Evolutionary conservation across 2,113 vertebrate genomes (phyloP).

Genomic region (Campylomormyrus numenius): DNA sequence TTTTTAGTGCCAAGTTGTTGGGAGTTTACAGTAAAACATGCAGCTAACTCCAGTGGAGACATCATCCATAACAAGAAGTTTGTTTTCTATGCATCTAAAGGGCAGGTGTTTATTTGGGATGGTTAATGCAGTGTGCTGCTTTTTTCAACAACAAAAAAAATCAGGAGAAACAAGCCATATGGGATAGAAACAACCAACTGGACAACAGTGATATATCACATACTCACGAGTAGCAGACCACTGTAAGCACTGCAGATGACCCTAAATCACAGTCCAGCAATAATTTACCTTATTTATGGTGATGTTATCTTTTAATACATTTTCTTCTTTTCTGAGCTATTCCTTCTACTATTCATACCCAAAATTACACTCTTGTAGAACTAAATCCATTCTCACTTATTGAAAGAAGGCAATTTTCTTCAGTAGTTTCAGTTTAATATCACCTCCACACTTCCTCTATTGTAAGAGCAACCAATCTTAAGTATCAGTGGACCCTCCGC

Average conservation of each 20-base stretch:
- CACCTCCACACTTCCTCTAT: neutral
- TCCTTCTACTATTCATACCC: neutral
- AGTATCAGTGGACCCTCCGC: neutral
- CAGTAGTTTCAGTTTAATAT: neutral
- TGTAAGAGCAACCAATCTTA: neutral
- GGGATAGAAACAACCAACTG: neutral
- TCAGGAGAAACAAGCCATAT: neutral
- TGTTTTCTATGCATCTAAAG: neutral
- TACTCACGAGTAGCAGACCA: neutral
- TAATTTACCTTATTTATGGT: neutral
- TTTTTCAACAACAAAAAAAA: neutral
- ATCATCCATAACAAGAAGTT: neutral
- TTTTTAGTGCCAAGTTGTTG: neutral
- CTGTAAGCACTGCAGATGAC: neutral
- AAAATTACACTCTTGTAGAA: neutral
- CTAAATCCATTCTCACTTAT: neutral
- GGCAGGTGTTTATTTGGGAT: neutral
- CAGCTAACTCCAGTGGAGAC: neutral
- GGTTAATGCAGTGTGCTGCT: neutral
- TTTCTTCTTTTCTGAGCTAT: neutral
- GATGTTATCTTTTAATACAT: neutral
- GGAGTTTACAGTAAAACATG: neutral
- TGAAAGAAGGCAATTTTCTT: neutral
- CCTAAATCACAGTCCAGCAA: neutral
- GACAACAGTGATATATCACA: neutral